Evolutionary conservation across 2,888 invertebrate genomes (phyloP), one percentile per base, ranked within the genome.

Genomic region (Beris morrisii): DNA sequence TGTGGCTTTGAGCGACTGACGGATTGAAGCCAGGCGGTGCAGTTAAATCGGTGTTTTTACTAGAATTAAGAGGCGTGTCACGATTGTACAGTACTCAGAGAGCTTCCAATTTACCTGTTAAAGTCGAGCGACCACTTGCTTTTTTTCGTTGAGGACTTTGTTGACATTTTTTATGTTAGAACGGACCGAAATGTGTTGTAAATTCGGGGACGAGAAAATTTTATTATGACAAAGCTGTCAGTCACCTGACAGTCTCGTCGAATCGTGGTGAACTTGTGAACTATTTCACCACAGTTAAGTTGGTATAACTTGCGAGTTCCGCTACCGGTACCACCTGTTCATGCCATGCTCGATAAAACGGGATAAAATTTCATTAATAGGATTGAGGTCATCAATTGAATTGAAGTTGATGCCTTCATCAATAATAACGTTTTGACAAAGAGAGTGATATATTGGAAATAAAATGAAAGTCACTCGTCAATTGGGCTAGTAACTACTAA

Each of bases 21-120:
- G 89, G 87, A 78, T 88, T 92, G 75, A 89, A 95, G 0, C 95
- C 95, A 43, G 95, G 94, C 28, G 95, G 95, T 43, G 90, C 86
- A 1, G 91, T 85, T 69, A 92, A 78, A 67, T 90, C 90, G 53
- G 74, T 71, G 64, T 77, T 81, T 76, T 79, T 82, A 66, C 75
- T 76, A 66, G 54, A 67, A 65, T 31, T 56, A 56, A 48, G 46
- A 3, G 22, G 45, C 46, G 50, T 13, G 66, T 56, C 44, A 63
- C 28, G 59, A 22, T 22, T 22, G 22, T 22, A 22, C 22, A 22
- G 1, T 22, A 22, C 22, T 7, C 31, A 5, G 11, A 4, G 6
- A 55, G 38, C 4, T 38, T 5, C 22, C 5, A 38, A 55, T 79
- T 77, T 81, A 87, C 87, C 83, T 86, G 65, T 82, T 86, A 71